Percentiles rank a stretch among this genome's conserved stretches.
Evolutionary conservation across 2,888 invertebrate species (phyloP).

Genomic region (Cactoblastis cactorum): DNA sequence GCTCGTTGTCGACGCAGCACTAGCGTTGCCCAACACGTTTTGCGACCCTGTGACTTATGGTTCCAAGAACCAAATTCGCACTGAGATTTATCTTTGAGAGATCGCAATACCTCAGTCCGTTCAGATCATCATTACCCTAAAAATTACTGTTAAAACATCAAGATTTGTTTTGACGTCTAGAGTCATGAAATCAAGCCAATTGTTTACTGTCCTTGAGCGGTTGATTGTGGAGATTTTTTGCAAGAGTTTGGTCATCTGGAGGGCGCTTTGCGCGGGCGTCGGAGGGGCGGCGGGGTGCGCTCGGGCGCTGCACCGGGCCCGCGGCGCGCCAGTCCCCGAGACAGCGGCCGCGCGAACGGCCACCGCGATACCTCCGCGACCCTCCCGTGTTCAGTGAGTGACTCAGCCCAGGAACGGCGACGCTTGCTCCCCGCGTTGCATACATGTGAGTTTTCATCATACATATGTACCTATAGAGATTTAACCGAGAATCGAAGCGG

Average conservation of each 20-base stretch:
- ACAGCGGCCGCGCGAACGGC: slow-evolving; percentile 77
- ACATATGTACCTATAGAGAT: slow-evolving; percentile 17
- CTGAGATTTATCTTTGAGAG: background rate
- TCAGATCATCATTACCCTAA: background rate
- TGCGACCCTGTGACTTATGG: slow-evolving; percentile 13
- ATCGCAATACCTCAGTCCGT: background rate
- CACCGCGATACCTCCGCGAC: slow-evolving; percentile 55
- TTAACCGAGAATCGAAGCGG: slow-evolving; percentile 17
- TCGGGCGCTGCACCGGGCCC: slow-evolving; percentile 59
- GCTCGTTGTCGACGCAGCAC: slow-evolving; percentile 40
- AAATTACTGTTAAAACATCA: background rate
- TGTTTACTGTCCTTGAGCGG: background rate
- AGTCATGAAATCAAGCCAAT: background rate
- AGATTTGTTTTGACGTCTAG: background rate
- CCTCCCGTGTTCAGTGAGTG: slow-evolving; percentile 47
- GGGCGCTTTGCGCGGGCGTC: slow-evolving; percentile 58
- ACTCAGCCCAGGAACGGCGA: slow-evolving; percentile 56
- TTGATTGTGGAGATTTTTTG: slow-evolving; percentile 51
- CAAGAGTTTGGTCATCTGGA: slow-evolving; percentile 55
- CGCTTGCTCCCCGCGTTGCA: slow-evolving; percentile 49
- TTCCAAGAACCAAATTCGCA: slow-evolving; percentile 12
- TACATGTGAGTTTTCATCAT: slow-evolving; percentile 62
- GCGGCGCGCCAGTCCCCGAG: slow-evolving; percentile 74
- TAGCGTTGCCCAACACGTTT: slow-evolving; percentile 22
- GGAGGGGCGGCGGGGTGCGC: slow-evolving; percentile 57